Percentiles rank a stretch among this genome's conserved stretches.
phyloP scores from a whole-genome alignment of 1,140 invertebrate species.

The Luehdorfia chinensis region DNA sequence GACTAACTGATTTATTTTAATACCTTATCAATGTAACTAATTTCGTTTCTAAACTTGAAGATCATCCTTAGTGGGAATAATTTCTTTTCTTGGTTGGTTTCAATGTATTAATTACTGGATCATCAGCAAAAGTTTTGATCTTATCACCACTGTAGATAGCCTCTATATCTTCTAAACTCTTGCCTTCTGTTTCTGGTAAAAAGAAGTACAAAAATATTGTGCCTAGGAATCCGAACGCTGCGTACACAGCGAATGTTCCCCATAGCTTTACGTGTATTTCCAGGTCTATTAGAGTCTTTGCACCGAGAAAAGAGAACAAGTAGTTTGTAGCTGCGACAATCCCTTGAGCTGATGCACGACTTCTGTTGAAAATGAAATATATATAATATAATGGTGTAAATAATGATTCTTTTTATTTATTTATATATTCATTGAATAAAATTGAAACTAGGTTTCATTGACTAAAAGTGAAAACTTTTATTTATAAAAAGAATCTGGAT shows the following conservation, averaged over 20 bases:
- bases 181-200: constrained; percentile 90
- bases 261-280: constrained; percentile 72
- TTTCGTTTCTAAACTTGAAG: too few species aligned
- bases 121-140: constrained; percentile 59
- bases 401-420: too few species aligned
- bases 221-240: constrained; percentile 78
- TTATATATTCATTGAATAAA: too few species aligned
- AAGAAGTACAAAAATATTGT: constrained; percentile 80
- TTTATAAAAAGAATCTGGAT: too few species aligned
- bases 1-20: too few species aligned
- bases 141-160: constrained; percentile 74
- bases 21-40: too few species aligned
- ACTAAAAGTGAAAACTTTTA: too few species aligned
- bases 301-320: constrained; percentile 79
- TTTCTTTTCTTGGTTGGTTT: constrained; percentile 42
- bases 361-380: constrained; percentile 57
- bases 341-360: constrained; percentile 78
- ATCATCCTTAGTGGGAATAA: too few species aligned
- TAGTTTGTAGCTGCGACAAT: constrained; percentile 79
- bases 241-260: constrained; percentile 81
- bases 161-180: constrained; percentile 85
- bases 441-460: too few species aligned
- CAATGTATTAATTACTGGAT: constrained; percentile 55
- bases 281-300: constrained; percentile 79
- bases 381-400: too few species aligned